Evolutionary conservation across 2,797 vertebrate species (phyloP).

Genomic region (Lerista edwardsae): DNA sequence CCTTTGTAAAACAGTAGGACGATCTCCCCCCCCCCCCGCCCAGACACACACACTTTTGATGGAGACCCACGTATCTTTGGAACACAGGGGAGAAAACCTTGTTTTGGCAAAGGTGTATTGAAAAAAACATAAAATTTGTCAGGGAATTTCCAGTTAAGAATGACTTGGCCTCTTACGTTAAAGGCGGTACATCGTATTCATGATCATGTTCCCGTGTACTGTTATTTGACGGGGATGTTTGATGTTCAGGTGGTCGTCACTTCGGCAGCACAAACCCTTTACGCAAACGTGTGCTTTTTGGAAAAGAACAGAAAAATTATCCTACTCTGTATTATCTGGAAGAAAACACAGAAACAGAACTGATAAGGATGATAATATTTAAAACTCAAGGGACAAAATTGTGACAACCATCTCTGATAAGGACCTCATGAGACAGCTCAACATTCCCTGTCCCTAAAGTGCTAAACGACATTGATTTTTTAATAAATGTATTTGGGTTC

Average conservation of each 20-base stretch:
- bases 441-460: background rate
- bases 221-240: background rate
- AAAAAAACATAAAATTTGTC: no score
- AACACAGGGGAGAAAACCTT: background rate
- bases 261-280: background rate
- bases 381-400: background rate
- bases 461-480: no score
- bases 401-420: background rate
- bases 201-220: background rate
- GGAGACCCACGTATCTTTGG: no score
- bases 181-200: background rate
- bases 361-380: no score
- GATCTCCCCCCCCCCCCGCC: no score
- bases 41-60: background rate
- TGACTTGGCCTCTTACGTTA: background rate
- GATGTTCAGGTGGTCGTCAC: background rate
- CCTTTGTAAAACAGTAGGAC: fast-evolving
- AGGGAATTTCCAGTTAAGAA: background rate
- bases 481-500: no score
- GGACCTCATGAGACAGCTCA: background rate
- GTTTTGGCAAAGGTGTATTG: background rate
- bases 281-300: background rate
- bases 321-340: no score
- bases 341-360: no score
- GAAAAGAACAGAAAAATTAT: no score